These are phyloP conservation scores for Mastigias papua DNA, from an alignment of 30 jellyfish, hydroid and myxozoan genomes.

Conservation along the genomic window DNA sequence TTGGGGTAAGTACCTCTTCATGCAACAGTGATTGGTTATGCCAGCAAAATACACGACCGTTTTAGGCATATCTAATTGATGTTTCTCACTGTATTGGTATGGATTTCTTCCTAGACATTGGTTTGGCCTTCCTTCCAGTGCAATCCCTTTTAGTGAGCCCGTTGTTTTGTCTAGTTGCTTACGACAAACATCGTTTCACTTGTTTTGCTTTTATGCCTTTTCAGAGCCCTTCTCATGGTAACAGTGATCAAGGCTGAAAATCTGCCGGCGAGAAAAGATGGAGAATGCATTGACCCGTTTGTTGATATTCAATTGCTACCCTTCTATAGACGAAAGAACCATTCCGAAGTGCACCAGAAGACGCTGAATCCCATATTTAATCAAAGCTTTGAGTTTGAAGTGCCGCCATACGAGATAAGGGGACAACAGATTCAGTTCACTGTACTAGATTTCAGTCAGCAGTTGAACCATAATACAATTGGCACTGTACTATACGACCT, in stretches of 20 bases:
- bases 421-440: constrained; percentile 91
- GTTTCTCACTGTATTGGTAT: no score
- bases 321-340: constrained; percentile 90
- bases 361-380: constrained; percentile 93
- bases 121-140: no score
- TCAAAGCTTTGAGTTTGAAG: constrained; percentile 94
- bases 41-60: no score
- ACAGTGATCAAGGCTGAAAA: constrained; percentile 92
- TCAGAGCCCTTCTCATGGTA: constrained; percentile 85
- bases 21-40: no score
- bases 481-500: constrained; percentile 86
- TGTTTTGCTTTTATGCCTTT: constrained; percentile 6
- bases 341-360: constrained; percentile 98
- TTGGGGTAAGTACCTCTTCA: no score
- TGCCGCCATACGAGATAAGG: constrained; percentile 97
- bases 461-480: constrained; percentile 90
- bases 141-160: no score
- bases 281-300: constrained; percentile 96
- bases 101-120: no score
- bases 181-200: no score
- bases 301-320: constrained; percentile 95
- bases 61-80: no score
- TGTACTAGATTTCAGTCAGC: constrained; percentile 97
- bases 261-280: constrained; percentile 91
- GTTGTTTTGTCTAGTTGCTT: no score